Evolutionary conservation across 2,797 vertebrate genomes (phyloP).

Genomic region (Simalia tracyae): DNA sequence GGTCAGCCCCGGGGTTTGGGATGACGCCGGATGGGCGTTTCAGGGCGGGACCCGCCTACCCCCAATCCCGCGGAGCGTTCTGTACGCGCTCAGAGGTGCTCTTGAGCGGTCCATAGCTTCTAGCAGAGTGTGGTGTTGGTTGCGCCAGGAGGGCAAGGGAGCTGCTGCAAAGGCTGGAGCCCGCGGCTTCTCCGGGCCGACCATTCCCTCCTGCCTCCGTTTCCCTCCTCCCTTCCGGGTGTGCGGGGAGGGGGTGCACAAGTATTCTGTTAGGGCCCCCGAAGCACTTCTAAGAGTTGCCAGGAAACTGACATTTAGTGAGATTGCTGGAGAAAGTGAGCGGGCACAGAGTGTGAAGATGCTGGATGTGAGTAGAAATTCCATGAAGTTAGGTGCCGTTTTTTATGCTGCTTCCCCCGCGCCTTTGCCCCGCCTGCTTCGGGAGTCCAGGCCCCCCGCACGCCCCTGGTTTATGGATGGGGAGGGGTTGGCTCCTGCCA

Average conservation of each 20-base stretch:
- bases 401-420: background rate
- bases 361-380: background rate
- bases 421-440: background rate
- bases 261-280: background rate
- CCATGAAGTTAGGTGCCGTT: background rate
- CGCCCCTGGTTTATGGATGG: background rate
- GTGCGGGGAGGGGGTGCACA: background rate
- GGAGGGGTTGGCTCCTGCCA: no score
- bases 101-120: background rate
- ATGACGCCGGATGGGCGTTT: background rate
- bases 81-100: background rate
- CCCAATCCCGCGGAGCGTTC: background rate
- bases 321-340: background rate
- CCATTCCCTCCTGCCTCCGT: background rate
- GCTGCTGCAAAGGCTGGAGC: background rate
- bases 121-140: no score
- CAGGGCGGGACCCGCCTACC: background rate
- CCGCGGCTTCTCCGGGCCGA: no score
- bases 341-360: background rate
- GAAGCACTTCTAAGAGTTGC: background rate
- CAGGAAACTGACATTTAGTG: background rate
- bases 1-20: background rate
- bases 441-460: background rate
- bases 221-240: background rate
- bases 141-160: background rate